Evolutionary conservation across 53 echinoderm and acorn worm genomes (phyloP), one percentile per base, ranked within the genome.

Genomic region (Mesocentrotus franciscanus): DNA sequence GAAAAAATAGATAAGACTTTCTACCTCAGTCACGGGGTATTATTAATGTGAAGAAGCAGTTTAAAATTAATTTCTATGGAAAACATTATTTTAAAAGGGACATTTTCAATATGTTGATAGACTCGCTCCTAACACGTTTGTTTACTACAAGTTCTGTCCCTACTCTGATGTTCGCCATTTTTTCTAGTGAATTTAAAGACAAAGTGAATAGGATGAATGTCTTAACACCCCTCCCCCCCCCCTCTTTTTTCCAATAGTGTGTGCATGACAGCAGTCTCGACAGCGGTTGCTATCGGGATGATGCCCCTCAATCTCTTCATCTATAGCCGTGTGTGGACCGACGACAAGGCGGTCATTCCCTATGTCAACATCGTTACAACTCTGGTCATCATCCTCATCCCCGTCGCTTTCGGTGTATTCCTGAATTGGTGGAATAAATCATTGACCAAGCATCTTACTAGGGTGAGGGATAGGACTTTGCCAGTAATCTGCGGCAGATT

Each of bases 271-370:
- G 92, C 95, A 24, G 95, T 96, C 0, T 96, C 96, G 0, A 96
- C 96, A 0, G 92, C 89, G 6, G 95, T 92, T 36, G 96, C 96
- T 2, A 95, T 98, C 36, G 97, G 96, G 29, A 99, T 99, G 99
- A 97, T 99, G 97, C 99, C 99, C 2, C 95, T 99, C 1, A 98
- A 98, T 85, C 97, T 99, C 13, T 99, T 97, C 95, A 96, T 99
- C 92, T 99, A 99, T 90, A 95, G 96, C 78, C 96, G 99, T 27
- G 96, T 96, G 14, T 98, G 98, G 98, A 97, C 97, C 0, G 85
- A 95, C 61, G 95, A 95, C 20, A 89, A 95, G 26, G 89, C 97
- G 0, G 95, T 97, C 66, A 98, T 99, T 26, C 99, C 99, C 7
- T 99, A 98, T 91, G 94, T 75, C 61, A 96, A 93, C 90, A 99